These are phyloP conservation scores for Catagonus wagneri DNA, from an alignment of 2,113 vertebrate genomes.

Conservation along the genomic window DNA sequence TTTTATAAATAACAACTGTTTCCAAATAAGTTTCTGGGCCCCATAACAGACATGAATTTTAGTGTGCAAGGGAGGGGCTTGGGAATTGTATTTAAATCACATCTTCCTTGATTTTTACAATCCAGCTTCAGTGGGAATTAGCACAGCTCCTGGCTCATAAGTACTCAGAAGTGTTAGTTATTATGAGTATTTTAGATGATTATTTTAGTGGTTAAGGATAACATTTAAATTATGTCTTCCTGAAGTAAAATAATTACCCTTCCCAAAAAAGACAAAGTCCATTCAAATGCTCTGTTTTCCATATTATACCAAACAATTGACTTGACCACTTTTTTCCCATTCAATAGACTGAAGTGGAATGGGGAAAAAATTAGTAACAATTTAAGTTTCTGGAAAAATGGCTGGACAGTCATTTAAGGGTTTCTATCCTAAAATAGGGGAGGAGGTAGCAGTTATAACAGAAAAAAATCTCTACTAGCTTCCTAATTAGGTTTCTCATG, in stretches of 20 bases:
- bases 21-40: background rate
- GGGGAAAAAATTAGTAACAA: constrained; percentile 36
- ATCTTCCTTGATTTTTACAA: background rate
- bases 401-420: background rate
- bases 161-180: background rate
- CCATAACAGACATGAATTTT: background rate
- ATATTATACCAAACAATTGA: background rate
- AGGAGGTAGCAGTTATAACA: constrained; percentile 30
- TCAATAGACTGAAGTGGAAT: constrained; percentile 15
- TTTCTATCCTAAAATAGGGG: background rate
- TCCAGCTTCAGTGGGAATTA: background rate
- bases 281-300: background rate
- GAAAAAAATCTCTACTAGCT: constrained; percentile 12
- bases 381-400: constrained; percentile 17
- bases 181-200: constrained; percentile 5
- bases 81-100: background rate
- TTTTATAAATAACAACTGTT: background rate
- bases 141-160: background rate
- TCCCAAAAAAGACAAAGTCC: background rate
- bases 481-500: constrained; percentile 44
- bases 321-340: background rate
- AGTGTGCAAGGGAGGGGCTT: background rate
- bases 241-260: constrained; percentile 28
- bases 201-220: background rate
- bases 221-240: background rate